A percentile compares a stretch with the other conserved stretches of the same genome.
Evolutionary conservation across 2,113 vertebrate species (phyloP).

Genomic region (Nothoprocta perdicaria): DNA sequence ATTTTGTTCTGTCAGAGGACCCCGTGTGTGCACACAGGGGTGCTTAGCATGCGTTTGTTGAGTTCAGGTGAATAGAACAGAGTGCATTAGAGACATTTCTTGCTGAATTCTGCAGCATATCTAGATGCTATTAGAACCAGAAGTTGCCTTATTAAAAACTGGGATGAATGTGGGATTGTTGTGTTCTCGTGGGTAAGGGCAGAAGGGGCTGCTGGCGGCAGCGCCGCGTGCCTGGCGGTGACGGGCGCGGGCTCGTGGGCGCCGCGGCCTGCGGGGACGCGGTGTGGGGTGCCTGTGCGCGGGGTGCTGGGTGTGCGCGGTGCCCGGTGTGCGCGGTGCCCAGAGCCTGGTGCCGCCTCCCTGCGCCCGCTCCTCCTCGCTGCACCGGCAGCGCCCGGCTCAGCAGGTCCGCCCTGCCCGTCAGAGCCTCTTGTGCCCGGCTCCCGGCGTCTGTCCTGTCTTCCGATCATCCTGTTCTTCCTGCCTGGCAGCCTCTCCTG

Average conservation of each 20-base stretch:
- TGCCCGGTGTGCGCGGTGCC: too few species aligned
- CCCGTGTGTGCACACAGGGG: rapidly evolving
- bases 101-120: rapidly evolving
- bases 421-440: neutral
- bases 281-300: too few species aligned
- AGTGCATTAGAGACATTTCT: neutral
- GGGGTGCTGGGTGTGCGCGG: too few species aligned
- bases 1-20: rapidly evolving
- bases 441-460: rapidly evolving
- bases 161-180: rapidly evolving
- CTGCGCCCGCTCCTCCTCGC: too few species aligned
- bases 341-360: too few species aligned
- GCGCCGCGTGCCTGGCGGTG: too few species aligned
- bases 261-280: too few species aligned
- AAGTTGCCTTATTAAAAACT: rapidly evolving
- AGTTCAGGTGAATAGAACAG: neutral
- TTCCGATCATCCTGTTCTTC: neutral
- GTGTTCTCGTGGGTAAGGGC: neutral
- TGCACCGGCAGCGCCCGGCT: too few species aligned
- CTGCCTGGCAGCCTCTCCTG: neutral
- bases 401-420: too few species aligned
- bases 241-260: too few species aligned
- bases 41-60: neutral
- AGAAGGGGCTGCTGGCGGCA: neutral
- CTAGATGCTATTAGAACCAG: rapidly evolving